phyloP scores from a whole-genome alignment of 2,888 invertebrate species.

The Sinhomidia bicolor region DNA sequence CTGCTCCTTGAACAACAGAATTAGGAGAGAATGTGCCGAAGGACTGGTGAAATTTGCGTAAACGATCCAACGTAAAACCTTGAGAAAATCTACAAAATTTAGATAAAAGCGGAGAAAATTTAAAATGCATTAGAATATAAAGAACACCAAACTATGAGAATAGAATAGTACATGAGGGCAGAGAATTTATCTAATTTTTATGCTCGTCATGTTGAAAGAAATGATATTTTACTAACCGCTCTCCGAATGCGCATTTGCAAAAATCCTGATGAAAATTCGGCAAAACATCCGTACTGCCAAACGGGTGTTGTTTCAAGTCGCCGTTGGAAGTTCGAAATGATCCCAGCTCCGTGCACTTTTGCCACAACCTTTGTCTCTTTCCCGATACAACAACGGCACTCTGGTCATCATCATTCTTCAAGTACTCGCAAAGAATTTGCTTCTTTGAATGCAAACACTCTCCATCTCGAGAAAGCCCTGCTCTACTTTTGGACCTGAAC shows the following conservation, averaged over 20 bases:
- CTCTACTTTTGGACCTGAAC: slow-evolving; percentile 26
- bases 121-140: too few relatives aligned
- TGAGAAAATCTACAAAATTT: neutral
- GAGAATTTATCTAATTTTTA: neutral
- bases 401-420: neutral
- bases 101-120: too few relatives aligned
- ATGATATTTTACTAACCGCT: too few relatives aligned
- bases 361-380: slow-evolving; percentile 47
- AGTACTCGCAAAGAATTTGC: slow-evolving; percentile 43
- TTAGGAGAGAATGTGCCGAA: slow-evolving; percentile 40
- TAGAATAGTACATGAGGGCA: neutral
- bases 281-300: slow-evolving; percentile 28
- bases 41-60: neutral
- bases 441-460: slow-evolving; percentile 50
- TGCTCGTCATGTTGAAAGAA: too few relatives aligned
- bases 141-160: neutral
- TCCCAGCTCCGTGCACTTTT: slow-evolving; percentile 57
- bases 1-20: neutral
- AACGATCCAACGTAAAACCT: slow-evolving; percentile 26
- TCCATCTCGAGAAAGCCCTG: neutral
- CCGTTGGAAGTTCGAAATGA: slow-evolving; percentile 48
- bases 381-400: slow-evolving; percentile 43
- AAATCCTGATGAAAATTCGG: slow-evolving; percentile 38
- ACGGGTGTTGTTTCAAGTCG: slow-evolving; percentile 35
- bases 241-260: slow-evolving; percentile 54